Conservation (phyloP, 2,888 invertebrate genomes). For the Calliopum simillimum region DNA sequence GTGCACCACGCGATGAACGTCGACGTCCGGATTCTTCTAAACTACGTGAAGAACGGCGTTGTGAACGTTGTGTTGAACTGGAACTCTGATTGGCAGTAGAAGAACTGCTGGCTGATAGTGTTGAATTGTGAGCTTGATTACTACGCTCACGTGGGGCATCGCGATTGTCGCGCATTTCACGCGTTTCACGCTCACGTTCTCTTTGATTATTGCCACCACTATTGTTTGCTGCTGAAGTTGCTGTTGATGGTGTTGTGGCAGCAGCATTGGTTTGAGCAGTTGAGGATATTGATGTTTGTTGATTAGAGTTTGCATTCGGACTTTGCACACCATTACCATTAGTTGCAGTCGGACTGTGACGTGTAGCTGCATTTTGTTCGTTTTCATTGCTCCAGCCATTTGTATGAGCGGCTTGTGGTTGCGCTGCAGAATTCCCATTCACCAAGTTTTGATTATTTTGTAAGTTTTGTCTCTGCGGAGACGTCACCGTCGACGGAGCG, state of each 20-base stretch:
- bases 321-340: conserved; percentile 51
- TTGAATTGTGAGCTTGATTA: conserved; percentile 25
- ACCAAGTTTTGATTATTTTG: conserved; percentile 58
- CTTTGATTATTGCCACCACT: conserved; percentile 42
- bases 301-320: conserved; percentile 46
- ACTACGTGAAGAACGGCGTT: conserved; percentile 57
- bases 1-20: conserved; percentile 62
- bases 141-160: conserved; percentile 31
- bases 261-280: conserved; percentile 14
- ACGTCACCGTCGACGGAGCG: conserved; percentile 41
- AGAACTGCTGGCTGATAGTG: conserved; percentile 35
- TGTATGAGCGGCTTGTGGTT: conserved; percentile 47
- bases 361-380: conserved; percentile 40
- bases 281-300: conserved; percentile 7
- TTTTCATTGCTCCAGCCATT: conserved; percentile 44
- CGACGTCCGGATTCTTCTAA: conserved; percentile 63
- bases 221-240: conserved; percentile 39
- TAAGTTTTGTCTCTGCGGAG: conserved; percentile 44
- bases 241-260: conserved; percentile 39
- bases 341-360: conserved; percentile 41
- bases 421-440: conserved; percentile 54
- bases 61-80: conserved; percentile 55
- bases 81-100: conserved; percentile 39
- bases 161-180: conserved; percentile 29
- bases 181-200: conserved; percentile 40